phyloP scores from a whole-genome alignment of 2,888 invertebrate species.

The Buathra laborator region DNA sequence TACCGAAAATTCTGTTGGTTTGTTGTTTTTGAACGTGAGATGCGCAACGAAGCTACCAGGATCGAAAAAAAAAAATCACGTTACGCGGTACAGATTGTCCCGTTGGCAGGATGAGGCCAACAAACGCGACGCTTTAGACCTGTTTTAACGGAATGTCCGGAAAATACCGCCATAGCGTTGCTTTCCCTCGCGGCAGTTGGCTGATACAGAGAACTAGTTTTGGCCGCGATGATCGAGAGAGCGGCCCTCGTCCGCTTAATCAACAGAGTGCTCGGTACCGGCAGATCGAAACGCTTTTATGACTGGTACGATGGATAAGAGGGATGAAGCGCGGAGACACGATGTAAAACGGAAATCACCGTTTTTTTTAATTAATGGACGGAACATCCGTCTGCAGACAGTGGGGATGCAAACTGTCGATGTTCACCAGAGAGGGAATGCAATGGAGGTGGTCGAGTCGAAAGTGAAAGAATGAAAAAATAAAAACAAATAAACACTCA shows the following conservation, averaged over 20 bases:
- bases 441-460: slow-evolving; percentile 21
- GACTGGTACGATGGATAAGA: slow-evolving; percentile 15
- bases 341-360: slow-evolving; percentile 73
- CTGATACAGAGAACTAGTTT: slow-evolving; percentile 61
- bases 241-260: slow-evolving; percentile 71
- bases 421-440: slow-evolving; percentile 41
- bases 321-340: slow-evolving; percentile 51
- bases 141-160: slow-evolving; percentile 1
- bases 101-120: background rate
- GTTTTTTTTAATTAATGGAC: slow-evolving; percentile 74
- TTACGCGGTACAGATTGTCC: background rate
- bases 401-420: slow-evolving; percentile 62
- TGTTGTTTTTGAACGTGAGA: too few relatives aligned
- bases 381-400: slow-evolving; percentile 63
- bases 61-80: background rate
- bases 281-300: slow-evolving; percentile 66
- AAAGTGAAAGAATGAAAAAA: background rate
- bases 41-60: too few relatives aligned
- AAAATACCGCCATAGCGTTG: background rate
- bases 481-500: background rate
- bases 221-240: slow-evolving; percentile 58
- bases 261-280: slow-evolving; percentile 74
- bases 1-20: too few relatives aligned
- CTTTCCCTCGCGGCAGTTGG: background rate
- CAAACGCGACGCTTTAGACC: slow-evolving; percentile 29